Base-by-base conservation (phyloP, 64 coral and sea anemone genomes). In the Stylophora pistillata region DNA sequence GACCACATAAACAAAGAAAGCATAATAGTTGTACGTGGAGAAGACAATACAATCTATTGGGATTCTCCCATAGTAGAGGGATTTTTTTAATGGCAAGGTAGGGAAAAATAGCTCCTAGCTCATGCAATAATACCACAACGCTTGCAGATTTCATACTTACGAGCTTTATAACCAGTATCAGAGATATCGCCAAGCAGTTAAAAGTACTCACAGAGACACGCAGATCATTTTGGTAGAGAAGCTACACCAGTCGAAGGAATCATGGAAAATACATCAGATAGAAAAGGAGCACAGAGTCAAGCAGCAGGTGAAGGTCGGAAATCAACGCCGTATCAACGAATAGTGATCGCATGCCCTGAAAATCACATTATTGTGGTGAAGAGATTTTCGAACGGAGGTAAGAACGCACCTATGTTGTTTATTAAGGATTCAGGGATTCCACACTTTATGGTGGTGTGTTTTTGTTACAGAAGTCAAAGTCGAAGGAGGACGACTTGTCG, bases 351-450 rank as follows among this genome's bases (percentile, higher is more conserved):
- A 0, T 79, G 77, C 56, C 77, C 77, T 31, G 77, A 79, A 17
- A 79, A 79, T 30, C 77, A 79, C 15, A 79, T 79, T 56, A 79
- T 79, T 16, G 56, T 61, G 9, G 77, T 79, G 15, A 79, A 79
- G 28, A 12, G 77, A 27, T 60, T 61, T 61, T 31, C 16, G 6
- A 59, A 56, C 27, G 56, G 56, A 79, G 77, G 77, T 79, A 25
- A 58, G 77, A 30, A 60, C 25, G 0, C 18, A 56, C 27, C 23
- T 23, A 12, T 23, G 32, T 15, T 23, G 18, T 53, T 14, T 15
- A 17, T 54, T 1, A 4, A 18, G 15, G 73, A 17, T n/a, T n/a
- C 41, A 76, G 20, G 33, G 34, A 76, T 9, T 20, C 17, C n/a
- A 75, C 33, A 47, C 32, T 76, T 16, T n/a, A 76, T 5, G 10